These are phyloP conservation scores for Acrobasis consociella DNA, from an alignment of 2,888 invertebrate genomes.

Conservation along the genomic window DNA sequence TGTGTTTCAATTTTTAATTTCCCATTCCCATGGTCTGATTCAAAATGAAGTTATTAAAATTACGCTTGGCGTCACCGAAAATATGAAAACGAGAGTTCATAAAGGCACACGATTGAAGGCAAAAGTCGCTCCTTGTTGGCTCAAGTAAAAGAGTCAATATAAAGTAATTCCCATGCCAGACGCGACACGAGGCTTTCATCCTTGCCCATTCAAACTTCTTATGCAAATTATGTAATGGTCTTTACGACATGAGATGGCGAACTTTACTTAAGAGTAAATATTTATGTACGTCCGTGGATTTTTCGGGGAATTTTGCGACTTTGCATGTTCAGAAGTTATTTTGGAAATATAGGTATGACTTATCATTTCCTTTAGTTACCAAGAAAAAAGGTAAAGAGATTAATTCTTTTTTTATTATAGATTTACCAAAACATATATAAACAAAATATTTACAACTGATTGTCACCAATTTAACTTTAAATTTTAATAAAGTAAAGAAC, in stretches of 20 bases:
- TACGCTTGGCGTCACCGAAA: not conserved
- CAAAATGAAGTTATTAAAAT: not conserved
- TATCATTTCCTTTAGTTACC: not conserved
- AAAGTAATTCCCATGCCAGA: slow-evolving; percentile 78
- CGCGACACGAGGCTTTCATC: slow-evolving; percentile 74
- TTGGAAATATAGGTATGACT: not conserved
- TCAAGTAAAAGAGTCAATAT: slow-evolving; percentile 65
- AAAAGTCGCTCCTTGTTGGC: slow-evolving; percentile 26
- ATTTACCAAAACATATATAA: too few relatives aligned
- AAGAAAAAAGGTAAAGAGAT: too few relatives aligned
- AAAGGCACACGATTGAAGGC: slow-evolving; percentile 22
- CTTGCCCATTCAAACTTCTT: slow-evolving; percentile 78
- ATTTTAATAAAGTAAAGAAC: too few relatives aligned
- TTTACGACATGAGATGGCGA: slow-evolving; percentile 77
- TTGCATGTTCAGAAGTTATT: not conserved
- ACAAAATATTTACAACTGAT: too few relatives aligned
- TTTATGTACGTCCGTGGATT: slow-evolving; percentile 50
- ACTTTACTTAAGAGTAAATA: slow-evolving; percentile 78
- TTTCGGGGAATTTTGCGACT: slow-evolving; percentile 27
- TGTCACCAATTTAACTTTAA: too few relatives aligned
- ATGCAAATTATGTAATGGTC: slow-evolving; percentile 80
- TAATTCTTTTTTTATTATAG: too few relatives aligned
- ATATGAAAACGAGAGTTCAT: slow-evolving; percentile 20
- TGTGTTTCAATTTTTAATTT: not conserved
- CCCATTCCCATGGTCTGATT: not conserved